Evolutionary conservation across 2,113 vertebrate genomes (phyloP).

Genomic region (Acinonyx jubatus): DNA sequence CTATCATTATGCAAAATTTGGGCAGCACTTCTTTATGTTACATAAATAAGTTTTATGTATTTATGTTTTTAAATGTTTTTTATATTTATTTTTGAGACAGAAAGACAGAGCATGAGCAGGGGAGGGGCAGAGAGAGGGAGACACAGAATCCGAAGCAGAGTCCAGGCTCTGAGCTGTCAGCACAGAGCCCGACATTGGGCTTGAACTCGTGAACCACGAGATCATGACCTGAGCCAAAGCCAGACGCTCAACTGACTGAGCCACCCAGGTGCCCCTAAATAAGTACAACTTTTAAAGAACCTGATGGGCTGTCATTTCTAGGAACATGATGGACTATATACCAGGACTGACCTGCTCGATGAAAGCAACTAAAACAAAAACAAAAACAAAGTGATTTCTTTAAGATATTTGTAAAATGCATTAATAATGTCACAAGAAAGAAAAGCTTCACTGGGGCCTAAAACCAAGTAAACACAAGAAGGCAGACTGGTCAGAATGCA

Average conservation of each 20-base stretch:
- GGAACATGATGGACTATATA: neutral
- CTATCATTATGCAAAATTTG: neutral
- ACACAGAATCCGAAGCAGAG: too few relatives aligned
- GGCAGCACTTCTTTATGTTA: neutral
- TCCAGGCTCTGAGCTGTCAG: too few relatives aligned
- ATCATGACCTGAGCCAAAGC: too few relatives aligned
- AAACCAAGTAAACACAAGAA: neutral
- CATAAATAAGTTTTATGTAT: too few relatives aligned
- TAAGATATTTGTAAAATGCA: neutral
- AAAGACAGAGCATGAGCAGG: too few relatives aligned
- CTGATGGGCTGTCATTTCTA: neutral
- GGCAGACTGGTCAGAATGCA: neutral
- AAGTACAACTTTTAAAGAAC: neutral
- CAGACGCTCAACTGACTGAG: too few relatives aligned
- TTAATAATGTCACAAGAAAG: neutral
- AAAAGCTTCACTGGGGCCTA: neutral
- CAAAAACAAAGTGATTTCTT: neutral
- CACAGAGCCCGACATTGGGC: too few relatives aligned
- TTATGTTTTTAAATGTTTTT: too few relatives aligned
- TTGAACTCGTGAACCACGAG: too few relatives aligned
- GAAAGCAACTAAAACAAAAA: neutral
- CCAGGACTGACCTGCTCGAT: neutral
- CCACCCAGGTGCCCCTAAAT: too few relatives aligned
- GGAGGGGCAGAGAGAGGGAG: too few relatives aligned
- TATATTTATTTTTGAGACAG: too few relatives aligned